Evolutionary conservation across 2,888 invertebrate species (phyloP), one percentile per base, ranked within the genome.

Genomic region (Apamea crenata): DNA sequence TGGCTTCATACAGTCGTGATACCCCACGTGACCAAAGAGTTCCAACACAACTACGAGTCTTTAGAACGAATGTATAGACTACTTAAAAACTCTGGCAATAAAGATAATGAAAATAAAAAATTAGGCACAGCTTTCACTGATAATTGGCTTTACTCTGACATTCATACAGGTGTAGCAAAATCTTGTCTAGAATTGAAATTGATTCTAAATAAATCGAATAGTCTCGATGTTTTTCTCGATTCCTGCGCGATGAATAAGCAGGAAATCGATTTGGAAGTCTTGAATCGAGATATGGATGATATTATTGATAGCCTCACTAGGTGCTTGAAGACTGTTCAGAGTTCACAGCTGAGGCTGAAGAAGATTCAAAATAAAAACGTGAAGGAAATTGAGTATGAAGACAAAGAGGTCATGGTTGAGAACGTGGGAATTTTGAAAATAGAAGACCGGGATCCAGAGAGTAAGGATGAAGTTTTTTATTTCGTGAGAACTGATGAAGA

Each of bases 381-480:
- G 0, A 90, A 88, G 3, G 84, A 82, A 0, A 84, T 91, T 4
- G 82, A 86, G 7, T 82, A 84, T 44, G 82, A 84, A 25, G 87
- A 88, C 4, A 91, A 93, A 32, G 91, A 91, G n/a, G 90, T 87
- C 25, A 82, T 90, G 4, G 87, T 90, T 1, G 93, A 94, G 79
- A 91, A 88, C 8, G 87, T 82, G 36, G 85, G 85, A 1, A 87
- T 96, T 86, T 90, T 95, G 69, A 94, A 91, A 91, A 95, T 97
- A 75, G 96, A 95, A 88, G 95, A 96, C 77, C 90, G 87, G 72
- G 94, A 93, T 50, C 95, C 95, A 71, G 95, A 95, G 85, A 90
- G 93, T 32, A 95, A 90, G 84, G 97, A 97, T 87, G 97, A 97
- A 91, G 97, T 97, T 71, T 97, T 96, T 88, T 97, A 96, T 91